Evolutionary conservation across 2,888 invertebrate species (phyloP), one percentile per base, ranked within the genome.

Genomic region (Odiellus spinosus): DNA sequence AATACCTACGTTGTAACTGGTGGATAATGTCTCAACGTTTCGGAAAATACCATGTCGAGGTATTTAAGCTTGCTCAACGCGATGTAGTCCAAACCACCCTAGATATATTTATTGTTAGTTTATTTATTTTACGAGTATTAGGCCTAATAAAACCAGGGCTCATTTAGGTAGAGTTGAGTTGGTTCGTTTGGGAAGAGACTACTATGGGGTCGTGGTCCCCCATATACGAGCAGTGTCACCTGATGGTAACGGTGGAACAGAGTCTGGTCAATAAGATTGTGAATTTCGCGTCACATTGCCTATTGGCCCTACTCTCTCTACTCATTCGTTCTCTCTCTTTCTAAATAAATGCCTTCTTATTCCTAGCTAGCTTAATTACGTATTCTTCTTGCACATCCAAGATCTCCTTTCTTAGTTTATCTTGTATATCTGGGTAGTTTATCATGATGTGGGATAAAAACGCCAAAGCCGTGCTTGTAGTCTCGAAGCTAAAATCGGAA

Each of bases 401-500:
- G 11, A 51, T 51, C 44, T 51, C 51, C 42, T 48, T 40, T 11
- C 35, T 44, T 1, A 46, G 14, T 15, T 40, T 63, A 3, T 60
- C 53, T 48, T 71, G 71, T 11, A 68, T 60, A 3, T 67, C 64
- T 12, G 59, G 66, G 55, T 71, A 61, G 45, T 59, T 61, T 18
- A 68, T 66, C 45, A 72, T 59, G 19, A 68, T 62, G 56, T 67
- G 69, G 42, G 66, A 59, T 11, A 66, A 61, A 55, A 67, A 72
- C 4, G 64, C 63, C 20, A 73, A 58, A 2, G 69, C 64, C 3
- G 68, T 67, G 34, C 70, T 67, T 0, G 71, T 71, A 1, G 73
- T 73, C 56, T 73, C 73, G 51, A 70, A 73, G 0, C 72, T 72
- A n/a, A n/a, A n/a, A n/a, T n/a, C n/a, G n/a, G n/a, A n/a, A n/a